Evolutionary conservation across 2,888 invertebrate genomes (phyloP), one percentile per base, ranked within the genome.

Genomic region (Stenodema calcarata): DNA sequence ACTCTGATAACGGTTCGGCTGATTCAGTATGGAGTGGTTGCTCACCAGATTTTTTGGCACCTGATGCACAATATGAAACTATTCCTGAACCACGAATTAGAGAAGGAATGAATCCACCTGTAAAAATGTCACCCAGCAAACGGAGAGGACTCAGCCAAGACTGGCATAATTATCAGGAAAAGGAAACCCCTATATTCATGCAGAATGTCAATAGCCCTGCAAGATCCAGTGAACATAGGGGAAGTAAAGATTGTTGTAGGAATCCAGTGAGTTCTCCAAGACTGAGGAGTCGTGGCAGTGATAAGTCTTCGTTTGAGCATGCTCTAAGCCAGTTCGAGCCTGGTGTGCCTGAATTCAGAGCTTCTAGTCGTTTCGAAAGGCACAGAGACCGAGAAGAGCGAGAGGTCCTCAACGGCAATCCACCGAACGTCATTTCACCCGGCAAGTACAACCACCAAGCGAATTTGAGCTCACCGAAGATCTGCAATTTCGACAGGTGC

Each of bases 21-120:
- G 88, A 89, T 80, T 89, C 89, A 16, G 89, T 88, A 0, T 88
- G 89, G 87, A 87, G 87, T 28, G 87, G 88, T 44, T 88, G 88
- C 44, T 89, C 88, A 41, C 88, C 89, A 4, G 88, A 88, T 62
- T 88, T 89, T 50, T 86, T 89, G 23, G 89, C 89, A 9, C 89
- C 89, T n/a, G 89, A 89, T 86, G 89, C 89, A n/a, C 89, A 89
- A 54, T 89, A 89, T 73, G 89, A 89, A 84, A 88, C 89, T 18
- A 88, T 89, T 78, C 88, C 89, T 11, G 89, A 89, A 44, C 88
- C 88, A n/a, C 84, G 88, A 28, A 28, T 42, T n/a, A 47, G 80
- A 23, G 80, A 80, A n/a, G 80, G 86, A 14, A 54, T 87, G 47
- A 76, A 84, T 23, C 73, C 54, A 30, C 35, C 47, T 6, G 35